Evolutionary conservation across 2,797 vertebrate species (phyloP), one percentile per base, ranked within the genome.

Genomic region (Falco peregrinus): DNA sequence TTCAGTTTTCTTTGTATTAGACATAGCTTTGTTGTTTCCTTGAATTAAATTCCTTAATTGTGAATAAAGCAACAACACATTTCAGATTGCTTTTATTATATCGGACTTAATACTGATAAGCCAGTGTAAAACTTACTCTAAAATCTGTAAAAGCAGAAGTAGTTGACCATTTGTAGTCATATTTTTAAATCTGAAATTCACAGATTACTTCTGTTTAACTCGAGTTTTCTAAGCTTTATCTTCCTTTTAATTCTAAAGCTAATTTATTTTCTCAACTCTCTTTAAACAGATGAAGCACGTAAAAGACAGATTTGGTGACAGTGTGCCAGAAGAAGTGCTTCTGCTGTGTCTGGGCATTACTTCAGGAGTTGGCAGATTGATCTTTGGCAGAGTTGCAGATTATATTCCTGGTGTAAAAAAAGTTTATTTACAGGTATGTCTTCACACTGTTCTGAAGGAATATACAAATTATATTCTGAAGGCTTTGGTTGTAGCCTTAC

Each of bases 281-380:
- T 85, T 95, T 57, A 45, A 71, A 75, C 97, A 99, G 99, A 99
- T 99, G 98, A 99, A 99, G 3, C 97, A 99, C 1, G 99, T 99
- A 28, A 96, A 99, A 95, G 98, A 99, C 84, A 98, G 95, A 65
- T 99, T 99, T 80, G 97, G 97, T 35, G 0, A 50, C 7, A 90
- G 96, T 0, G 67, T 97, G 69, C 99, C 98, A 51, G 98, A 99
- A 94, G 99, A 99, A 89, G 97, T 99, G 63, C 98, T 99, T 85
- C 98, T 99, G 89, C 98, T 99, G 95, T 99, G 99, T 92, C 98
- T 99, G 16, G 99, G 99, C 57, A 97, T 99, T 97, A 99, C 99
- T 5, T 99, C 99, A 2, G 98, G 98, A 16, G 96, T 99, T 33
- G 99, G 99, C 9, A 98, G 99, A 16, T 97, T 99, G 91, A 93